Evolutionary conservation across 1,140 invertebrate species (phyloP).

Genomic region (Brachionus koreanus): DNA sequence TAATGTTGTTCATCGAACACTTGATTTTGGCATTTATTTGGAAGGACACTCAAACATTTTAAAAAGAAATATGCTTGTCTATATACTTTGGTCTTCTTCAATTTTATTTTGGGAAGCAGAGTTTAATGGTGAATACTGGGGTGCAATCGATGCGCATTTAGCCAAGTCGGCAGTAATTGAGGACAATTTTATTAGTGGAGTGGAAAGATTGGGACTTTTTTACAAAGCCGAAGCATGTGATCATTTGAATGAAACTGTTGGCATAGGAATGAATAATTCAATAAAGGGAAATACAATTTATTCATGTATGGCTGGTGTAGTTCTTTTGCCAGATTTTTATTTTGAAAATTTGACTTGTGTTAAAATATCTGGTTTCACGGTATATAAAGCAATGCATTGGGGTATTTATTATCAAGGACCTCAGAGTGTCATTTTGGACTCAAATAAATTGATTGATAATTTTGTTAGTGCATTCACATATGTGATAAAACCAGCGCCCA

Average conservation of each 20-base stretch:
- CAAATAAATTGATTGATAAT: constrained; percentile 22
- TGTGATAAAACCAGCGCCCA: background rate
- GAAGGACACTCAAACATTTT: constrained; percentile 44
- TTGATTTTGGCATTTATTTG: constrained; percentile 40
- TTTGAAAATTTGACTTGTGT: constrained; percentile 45
- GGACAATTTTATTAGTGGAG: constrained; percentile 50
- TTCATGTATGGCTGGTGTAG: background rate
- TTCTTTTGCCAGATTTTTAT: background rate
- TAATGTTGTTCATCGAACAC: constrained; percentile 39
- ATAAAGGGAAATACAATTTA: constrained; percentile 47
- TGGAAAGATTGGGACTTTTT: constrained; percentile 49
- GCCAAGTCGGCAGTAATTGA: constrained; percentile 47
- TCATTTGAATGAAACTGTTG: background rate
- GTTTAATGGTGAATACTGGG: constrained; percentile 48
- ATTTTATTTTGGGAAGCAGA: constrained; percentile 46
- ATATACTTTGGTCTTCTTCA: constrained; percentile 47
- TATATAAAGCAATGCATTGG: constrained; percentile 28
- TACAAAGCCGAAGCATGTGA: constrained; percentile 46
- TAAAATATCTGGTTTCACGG: background rate
- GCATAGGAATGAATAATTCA: background rate
- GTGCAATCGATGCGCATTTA: constrained; percentile 48
- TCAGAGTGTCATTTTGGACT: background rate
- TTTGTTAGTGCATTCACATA: background rate
- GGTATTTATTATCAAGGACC: constrained; percentile 26
- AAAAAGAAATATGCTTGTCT: constrained; percentile 48